Evolutionary conservation across 2,113 vertebrate genomes (phyloP).

Genomic region (Balaenoptera acutorostrata): DNA sequence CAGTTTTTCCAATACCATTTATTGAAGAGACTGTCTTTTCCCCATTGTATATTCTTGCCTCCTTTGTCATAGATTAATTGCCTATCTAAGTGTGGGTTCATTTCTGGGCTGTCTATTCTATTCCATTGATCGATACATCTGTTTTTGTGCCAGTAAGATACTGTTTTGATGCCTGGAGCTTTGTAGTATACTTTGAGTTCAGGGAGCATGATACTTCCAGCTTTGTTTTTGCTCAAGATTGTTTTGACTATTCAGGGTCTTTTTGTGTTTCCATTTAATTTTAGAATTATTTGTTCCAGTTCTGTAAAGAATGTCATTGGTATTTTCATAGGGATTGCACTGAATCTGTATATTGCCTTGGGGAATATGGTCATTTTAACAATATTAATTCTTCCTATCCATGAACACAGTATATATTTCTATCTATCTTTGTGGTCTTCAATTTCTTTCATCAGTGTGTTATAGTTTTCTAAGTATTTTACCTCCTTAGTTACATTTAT

Average conservation of each 20-base stretch:
- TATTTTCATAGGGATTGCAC: neutral
- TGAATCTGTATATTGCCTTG: neutral
- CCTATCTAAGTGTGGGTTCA: neutral
- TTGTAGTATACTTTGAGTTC: neutral
- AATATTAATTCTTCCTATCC: neutral
- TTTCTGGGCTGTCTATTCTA: neutral
- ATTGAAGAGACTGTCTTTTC: neutral
- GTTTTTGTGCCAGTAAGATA: neutral
- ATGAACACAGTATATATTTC: neutral
- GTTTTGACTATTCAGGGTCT: neutral
- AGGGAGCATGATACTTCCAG: neutral
- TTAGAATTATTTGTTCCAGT: neutral
- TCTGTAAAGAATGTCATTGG: neutral
- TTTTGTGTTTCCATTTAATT: neutral
- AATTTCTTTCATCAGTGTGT: neutral
- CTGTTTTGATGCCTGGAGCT: neutral
- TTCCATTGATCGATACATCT: neutral
- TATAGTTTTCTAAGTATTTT: neutral
- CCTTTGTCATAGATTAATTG: neutral
- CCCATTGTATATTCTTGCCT: neutral
- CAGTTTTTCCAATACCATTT: neutral
- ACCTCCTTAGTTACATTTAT: neutral
- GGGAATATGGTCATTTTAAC: neutral
- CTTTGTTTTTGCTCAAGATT: neutral
- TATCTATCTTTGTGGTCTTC: neutral